Percentiles rank a stretch among this genome's conserved stretches.
Evolutionary conservation across 2,797 vertebrate genomes (phyloP).

Genomic region (Xerus rutilus): DNA sequence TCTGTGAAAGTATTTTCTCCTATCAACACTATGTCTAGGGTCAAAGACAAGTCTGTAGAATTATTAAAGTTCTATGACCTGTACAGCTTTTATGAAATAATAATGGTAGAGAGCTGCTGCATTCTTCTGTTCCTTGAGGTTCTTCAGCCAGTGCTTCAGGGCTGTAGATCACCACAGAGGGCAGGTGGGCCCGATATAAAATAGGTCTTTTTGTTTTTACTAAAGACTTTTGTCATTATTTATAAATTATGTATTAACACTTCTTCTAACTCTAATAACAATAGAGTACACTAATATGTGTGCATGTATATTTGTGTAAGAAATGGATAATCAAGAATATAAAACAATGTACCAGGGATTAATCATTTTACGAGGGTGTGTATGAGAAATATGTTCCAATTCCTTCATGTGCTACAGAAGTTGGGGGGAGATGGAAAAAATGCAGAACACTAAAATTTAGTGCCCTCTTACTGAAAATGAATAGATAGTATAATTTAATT

Average conservation of each 20-base stretch:
- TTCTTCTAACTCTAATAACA: conserved; percentile 25
- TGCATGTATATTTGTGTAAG: background rate
- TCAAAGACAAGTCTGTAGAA: conserved; percentile 43
- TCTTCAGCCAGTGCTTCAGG: background rate
- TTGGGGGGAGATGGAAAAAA: background rate
- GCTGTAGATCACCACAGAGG: background rate
- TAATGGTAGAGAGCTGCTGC: background rate
- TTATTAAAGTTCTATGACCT: background rate
- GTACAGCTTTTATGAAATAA: conserved; percentile 17
- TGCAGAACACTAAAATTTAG: background rate
- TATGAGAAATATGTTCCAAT: conserved; percentile 20
- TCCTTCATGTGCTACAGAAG: background rate
- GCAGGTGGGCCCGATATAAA: background rate
- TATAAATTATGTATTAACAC: background rate
- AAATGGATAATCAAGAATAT: conserved; percentile 6
- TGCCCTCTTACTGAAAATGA: background rate
- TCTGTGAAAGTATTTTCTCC: conserved; percentile 7
- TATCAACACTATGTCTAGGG: background rate
- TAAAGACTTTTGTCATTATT: background rate
- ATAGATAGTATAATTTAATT: background rate
- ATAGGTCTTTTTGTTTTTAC: background rate
- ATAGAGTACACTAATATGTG: background rate
- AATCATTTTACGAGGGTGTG: background rate
- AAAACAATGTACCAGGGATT: background rate
- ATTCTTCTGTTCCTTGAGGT: background rate